These are phyloP conservation scores for Lasioglossum marginatum DNA, from an alignment of 2,888 invertebrate species.

Conservation along the genomic window DNA sequence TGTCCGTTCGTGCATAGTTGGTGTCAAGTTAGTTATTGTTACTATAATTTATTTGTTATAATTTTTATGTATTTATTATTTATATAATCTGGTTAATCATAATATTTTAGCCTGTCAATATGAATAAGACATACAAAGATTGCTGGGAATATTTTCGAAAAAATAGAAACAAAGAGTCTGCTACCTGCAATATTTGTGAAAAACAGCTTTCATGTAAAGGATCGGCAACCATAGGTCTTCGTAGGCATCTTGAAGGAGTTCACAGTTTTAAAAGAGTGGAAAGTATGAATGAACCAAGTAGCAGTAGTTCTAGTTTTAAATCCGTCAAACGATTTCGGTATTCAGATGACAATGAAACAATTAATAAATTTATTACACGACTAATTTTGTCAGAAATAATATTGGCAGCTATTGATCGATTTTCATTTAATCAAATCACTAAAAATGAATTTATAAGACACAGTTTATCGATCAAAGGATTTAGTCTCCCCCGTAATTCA, in stretches of 20 bases:
- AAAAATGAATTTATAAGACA: too few species aligned
- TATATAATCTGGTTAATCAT: conserved; percentile 1
- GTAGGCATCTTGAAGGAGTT: background rate
- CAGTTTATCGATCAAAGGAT: background rate
- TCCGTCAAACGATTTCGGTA: background rate
- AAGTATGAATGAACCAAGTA: background rate
- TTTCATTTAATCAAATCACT: too few species aligned
- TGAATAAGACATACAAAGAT: background rate
- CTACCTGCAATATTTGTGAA: background rate
- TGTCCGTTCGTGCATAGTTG: background rate
- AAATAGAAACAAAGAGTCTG: background rate
- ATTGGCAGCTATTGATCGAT: background rate
- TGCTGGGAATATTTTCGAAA: conserved; percentile 1
- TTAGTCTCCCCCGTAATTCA: background rate
- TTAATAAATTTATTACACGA: background rate
- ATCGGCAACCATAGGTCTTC: conserved; percentile 1
- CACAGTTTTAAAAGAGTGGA: background rate
- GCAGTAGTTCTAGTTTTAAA: background rate
- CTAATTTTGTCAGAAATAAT: background rate
- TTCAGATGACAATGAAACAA: background rate
- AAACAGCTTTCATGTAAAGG: background rate
- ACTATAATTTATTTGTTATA: background rate
- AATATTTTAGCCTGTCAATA: conserved; percentile 5
- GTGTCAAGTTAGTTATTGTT: background rate
- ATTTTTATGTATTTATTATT: background rate